Evolutionary conservation across 2,113 vertebrate genomes (phyloP).

Genomic region (Lepus americanus): DNA sequence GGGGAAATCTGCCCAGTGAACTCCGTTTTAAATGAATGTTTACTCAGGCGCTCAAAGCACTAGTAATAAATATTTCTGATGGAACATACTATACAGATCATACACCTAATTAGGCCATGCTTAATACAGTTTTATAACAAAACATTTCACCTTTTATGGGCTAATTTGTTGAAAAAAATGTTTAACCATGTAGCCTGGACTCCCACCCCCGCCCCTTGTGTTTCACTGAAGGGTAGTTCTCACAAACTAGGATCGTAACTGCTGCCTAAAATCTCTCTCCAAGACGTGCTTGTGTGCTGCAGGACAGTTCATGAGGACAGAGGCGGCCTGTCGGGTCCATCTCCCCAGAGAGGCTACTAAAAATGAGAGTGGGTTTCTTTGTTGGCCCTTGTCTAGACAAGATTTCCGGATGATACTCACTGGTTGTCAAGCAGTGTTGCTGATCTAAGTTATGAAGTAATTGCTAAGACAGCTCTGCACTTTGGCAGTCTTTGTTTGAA

Average conservation of each 20-base stretch:
- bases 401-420: constrained; percentile 72
- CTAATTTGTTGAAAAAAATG: constrained; percentile 26
- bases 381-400: constrained; percentile 41
- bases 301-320: neutral
- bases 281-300: neutral
- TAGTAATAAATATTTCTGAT: constrained; percentile 86
- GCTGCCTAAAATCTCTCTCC: constrained; percentile 71
- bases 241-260: constrained; percentile 30
- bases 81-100: constrained; percentile 86
- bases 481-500: constrained; percentile 43
- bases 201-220: neutral
- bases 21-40: constrained; percentile 80
- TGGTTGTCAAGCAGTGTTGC: neutral
- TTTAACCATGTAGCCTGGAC: constrained; percentile 63
- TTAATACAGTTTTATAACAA: constrained; percentile 85
- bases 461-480: neutral
- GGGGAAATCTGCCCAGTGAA: constrained; percentile 85
- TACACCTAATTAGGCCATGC: constrained; percentile 88
- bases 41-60: constrained; percentile 86
- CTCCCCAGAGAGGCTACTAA: neutral
- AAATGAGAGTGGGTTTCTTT: constrained; percentile 68
- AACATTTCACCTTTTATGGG: constrained; percentile 83
- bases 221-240: constrained; percentile 63
- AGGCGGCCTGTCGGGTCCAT: neutral
- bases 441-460: constrained; percentile 42